Evolutionary conservation across 23 tunicate genomes (phyloP), one percentile per base, ranked within the genome.

Genomic region (Ascidia mentula): DNA sequence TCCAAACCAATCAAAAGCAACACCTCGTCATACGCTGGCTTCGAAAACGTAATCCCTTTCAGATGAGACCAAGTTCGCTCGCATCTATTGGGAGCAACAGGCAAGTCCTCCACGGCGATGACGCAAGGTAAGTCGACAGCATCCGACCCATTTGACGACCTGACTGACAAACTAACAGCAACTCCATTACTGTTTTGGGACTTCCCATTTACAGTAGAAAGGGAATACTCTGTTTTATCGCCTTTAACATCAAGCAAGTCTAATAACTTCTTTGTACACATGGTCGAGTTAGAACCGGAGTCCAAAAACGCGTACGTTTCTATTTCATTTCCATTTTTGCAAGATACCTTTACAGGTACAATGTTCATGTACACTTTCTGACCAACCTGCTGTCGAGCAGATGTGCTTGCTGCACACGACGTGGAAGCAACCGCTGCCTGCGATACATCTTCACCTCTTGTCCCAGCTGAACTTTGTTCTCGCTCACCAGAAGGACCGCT

Each of bases 1-100:
- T 75, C 38, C 6, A 32, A 22, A 17, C 79, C 79, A 75, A 75
- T 75, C 79, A 75, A 32, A 30, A 75, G 30, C 53, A 35, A 22
- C 31, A 75, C 79, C 30, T 38, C 28, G 31, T 32, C 79, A 75
- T 31, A 18, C n/a, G 46, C 24, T 46, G 37, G 24, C 1, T 30
- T 24, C n/a, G 79, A 46, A 39, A 75, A 75, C 37, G 36, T n/a
- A 2, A 75, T 20, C 18, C 38, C 60, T 18, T 35, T 33, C 53
- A 75, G 37, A 17, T 75, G 79, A 75, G 65, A 2, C 79, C 65
- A 53, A 3, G 4, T 26, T 28, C 65, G 24, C 22, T 20, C 28
- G 28, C 28, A 53, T 53, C 65, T 53, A 28, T 53, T 53, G 22
- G 65, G 65, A 9, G 65, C 22, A 3, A 53, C 65, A 20, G 65